Evolutionary conservation across 1,140 invertebrate species (phyloP).

Genomic region (Sitobion miscanthi): DNA sequence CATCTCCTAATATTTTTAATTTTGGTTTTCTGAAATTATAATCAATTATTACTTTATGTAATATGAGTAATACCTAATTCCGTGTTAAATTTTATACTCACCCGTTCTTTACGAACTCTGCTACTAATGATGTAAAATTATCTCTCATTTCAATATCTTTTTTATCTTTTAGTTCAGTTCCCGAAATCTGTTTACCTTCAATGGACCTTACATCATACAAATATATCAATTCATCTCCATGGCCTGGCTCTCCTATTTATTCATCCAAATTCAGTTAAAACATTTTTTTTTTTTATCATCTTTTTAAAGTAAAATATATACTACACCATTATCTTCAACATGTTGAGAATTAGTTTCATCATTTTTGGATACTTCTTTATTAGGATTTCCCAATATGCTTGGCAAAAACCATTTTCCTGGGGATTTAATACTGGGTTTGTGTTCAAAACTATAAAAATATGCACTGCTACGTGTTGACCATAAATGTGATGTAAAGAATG

Average conservation of each 20-base stretch:
- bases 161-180: constrained; percentile 61
- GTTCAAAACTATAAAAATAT: constrained; percentile 77
- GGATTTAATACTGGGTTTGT: constrained; percentile 62
- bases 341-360: background rate
- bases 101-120: constrained; percentile 70
- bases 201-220: constrained; percentile 60
- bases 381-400: constrained; percentile 36
- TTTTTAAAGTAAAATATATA: background rate
- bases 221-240: constrained; percentile 61
- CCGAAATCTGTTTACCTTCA: constrained; percentile 58
- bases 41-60: constrained; percentile 22
- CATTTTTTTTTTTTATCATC: background rate
- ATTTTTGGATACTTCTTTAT: constrained; percentile 15
- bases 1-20: constrained; percentile 49
- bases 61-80: background rate
- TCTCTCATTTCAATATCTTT: constrained; percentile 69
- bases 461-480: constrained; percentile 70
- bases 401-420: constrained; percentile 52
- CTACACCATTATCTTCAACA: constrained; percentile 31
- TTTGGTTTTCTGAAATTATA: constrained; percentile 58
- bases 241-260: constrained; percentile 52
- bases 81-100: constrained; percentile 58
- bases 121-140: constrained; percentile 70
- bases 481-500: constrained; percentile 71
- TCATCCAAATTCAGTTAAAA: background rate